Evolutionary conservation across 2,113 vertebrate genomes (phyloP).

Genomic region (Bambusicola thoracicus): DNA sequence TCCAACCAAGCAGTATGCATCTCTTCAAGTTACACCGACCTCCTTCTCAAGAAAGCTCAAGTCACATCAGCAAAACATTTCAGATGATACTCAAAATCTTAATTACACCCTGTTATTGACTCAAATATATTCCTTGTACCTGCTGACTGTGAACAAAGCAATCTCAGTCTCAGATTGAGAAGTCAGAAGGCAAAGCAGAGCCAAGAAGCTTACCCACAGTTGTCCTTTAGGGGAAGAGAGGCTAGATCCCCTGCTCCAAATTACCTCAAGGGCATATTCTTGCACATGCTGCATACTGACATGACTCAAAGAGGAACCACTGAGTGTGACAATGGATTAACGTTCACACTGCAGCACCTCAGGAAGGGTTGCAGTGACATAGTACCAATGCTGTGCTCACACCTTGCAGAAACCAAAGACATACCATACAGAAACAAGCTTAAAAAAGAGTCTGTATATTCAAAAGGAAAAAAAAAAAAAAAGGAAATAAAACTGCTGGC

Average conservation of each 20-base stretch:
- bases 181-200: background rate
- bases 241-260: background rate
- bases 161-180: background rate
- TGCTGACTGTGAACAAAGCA: background rate
- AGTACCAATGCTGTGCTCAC: background rate
- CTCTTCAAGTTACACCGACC: background rate
- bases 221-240: background rate
- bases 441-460: background rate
- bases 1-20: accelerated
- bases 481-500: background rate
- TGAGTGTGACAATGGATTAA: accelerated
- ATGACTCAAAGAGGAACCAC: background rate
- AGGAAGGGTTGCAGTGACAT: background rate
- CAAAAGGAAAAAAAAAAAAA: background rate
- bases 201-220: background rate
- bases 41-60: background rate
- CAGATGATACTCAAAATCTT: background rate
- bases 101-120: background rate
- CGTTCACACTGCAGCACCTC: background rate
- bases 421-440: no score
- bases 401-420: background rate
- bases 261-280: background rate
- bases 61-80: background rate
- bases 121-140: background rate
- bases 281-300: accelerated